phyloP scores from a whole-genome alignment of 2,113 vertebrate genomes.

The Nycticebus coucang region DNA sequence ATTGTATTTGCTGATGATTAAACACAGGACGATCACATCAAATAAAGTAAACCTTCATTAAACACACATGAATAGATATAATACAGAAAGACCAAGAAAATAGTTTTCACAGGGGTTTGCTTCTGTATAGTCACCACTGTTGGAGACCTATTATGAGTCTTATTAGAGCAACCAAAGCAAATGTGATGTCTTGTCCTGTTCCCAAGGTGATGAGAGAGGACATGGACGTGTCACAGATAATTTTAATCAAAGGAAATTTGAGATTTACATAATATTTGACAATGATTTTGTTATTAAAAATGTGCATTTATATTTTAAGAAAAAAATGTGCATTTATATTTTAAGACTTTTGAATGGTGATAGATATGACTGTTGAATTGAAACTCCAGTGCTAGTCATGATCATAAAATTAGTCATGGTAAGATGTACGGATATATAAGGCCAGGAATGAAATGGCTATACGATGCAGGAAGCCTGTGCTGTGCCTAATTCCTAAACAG shows the following conservation, averaged over 20 bases:
- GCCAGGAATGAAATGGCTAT: neutral
- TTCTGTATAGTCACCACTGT: rapidly evolving
- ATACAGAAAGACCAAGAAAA: neutral
- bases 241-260: neutral
- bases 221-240: neutral
- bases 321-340: neutral
- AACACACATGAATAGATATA: neutral
- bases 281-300: neutral
- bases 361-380: neutral
- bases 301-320: neutral
- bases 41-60: neutral
- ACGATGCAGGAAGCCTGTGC: neutral
- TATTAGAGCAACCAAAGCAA: neutral
- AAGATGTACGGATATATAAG: neutral
- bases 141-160: neutral
- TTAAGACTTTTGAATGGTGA: neutral
- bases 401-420: neutral
- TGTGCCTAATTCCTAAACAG: neutral
- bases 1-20: neutral
- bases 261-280: neutral
- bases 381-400: neutral
- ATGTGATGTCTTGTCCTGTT: neutral
- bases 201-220: neutral
- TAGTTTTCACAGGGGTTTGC: neutral
- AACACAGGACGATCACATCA: neutral